Evolutionary conservation across 2,888 invertebrate genomes (phyloP), one percentile per base, ranked within the genome.

Genomic region (Caenorhabditis sulstoni): DNA sequence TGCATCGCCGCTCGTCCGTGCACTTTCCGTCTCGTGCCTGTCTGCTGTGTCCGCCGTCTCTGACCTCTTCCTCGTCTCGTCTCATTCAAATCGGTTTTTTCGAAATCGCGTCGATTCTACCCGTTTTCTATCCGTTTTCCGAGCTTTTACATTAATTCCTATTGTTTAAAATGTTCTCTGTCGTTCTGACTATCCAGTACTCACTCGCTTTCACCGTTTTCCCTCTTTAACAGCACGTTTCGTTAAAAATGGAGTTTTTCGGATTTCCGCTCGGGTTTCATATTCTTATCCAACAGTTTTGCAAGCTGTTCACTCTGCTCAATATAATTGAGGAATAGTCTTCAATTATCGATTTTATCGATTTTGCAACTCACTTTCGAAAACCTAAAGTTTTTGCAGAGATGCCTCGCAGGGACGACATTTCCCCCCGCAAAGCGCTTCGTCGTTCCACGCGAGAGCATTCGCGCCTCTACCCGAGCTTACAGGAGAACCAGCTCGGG

Each of bases 391-490:
- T 20, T n/a, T 35, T 70, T 71, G 16, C 45, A 53, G 61, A 8
- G 44, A 82, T 82, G 82, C 64, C 80, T 22, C 71, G 81, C 14
- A 35, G 71, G 29, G 81, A 81, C 50, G 70, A 59, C 8, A 53
- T 81, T 45, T 85, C 85, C 20, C 85, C 85, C 11, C 82, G 81
- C 29, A 85, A 85, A 53, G 80, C 73, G 35, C 45, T 84, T 14
- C 79, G 87, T 5, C 61, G 87, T 29, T 87, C 87, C 5, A 61
- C 55, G 22, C 79, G 87, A 14, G 86, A 84, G 20, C 79, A 83
- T 5, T 58, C 84, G 5, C 62, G 76, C 9, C 75, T 85, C 9
- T 86, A 86, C 73, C 65, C 75, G 22, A 82, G 84, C 66, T 65
- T 85, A 44, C 81, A 82, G 9, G 86, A 86, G 52, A 84, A 84